Percentiles rank a stretch among this genome's conserved stretches.
Conservation (phyloP, 2,888 invertebrate genomes). For the Phortica magna region DNA sequence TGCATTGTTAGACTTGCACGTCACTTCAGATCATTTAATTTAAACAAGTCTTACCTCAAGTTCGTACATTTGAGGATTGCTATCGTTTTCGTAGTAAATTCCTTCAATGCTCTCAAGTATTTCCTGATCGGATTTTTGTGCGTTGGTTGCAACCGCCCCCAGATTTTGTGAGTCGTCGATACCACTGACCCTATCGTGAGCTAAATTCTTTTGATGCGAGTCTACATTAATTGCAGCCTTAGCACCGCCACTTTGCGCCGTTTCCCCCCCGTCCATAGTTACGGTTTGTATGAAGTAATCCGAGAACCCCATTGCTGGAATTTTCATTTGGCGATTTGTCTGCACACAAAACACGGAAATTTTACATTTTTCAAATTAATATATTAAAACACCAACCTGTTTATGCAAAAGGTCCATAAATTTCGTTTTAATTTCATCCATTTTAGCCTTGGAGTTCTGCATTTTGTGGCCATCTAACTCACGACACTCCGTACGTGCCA, state of each 20-base stretch:
- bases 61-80: constrained; percentile 74
- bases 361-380: constrained; percentile 5
- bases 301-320: constrained; percentile 78
- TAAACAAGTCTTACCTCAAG: constrained; percentile 66
- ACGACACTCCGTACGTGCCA: neutral
- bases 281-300: constrained; percentile 77
- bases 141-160: constrained; percentile 46
- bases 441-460: constrained; percentile 71
- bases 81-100: constrained; percentile 74
- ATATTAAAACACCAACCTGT: constrained; percentile 65
- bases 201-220: neutral
- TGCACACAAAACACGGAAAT: constrained; percentile 38
- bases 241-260: neutral
- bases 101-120: constrained; percentile 76
- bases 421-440: constrained; percentile 77
- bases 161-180: constrained; percentile 32
- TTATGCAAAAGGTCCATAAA: constrained; percentile 77
- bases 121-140: constrained; percentile 77
- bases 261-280: constrained; percentile 56
- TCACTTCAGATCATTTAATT: neutral
- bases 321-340: constrained; percentile 76
- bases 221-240: neutral
- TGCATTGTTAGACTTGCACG: constrained; percentile 8
- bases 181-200: neutral
- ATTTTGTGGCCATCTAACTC: constrained; percentile 58